Evolutionary conservation across 2,797 vertebrate species (phyloP).

Genomic region (Manis javanica): DNA sequence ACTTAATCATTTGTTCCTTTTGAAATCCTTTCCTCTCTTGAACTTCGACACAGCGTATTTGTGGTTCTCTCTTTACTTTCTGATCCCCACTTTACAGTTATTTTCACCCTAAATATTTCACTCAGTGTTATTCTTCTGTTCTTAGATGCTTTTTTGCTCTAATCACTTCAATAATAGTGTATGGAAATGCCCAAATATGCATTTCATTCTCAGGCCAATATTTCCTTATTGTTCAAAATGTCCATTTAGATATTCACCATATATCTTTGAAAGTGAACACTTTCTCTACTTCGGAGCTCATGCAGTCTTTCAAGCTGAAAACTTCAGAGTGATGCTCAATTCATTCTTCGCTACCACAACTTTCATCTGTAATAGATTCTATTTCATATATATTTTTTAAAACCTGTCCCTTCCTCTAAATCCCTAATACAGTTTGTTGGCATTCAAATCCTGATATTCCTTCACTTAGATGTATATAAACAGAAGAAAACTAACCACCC

Average conservation of each 20-base stretch:
- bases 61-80: background rate
- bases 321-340: background rate
- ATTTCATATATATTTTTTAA: background rate
- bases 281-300: background rate
- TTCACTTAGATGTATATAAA: background rate
- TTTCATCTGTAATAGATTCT: background rate
- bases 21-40: background rate
- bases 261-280: background rate
- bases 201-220: background rate
- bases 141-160: background rate
- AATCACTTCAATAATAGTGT: background rate
- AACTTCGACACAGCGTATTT: background rate
- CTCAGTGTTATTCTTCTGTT: background rate
- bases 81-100: background rate
- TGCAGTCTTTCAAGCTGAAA: background rate
- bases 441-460: background rate
- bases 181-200: background rate
- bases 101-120: background rate
- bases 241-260: background rate
- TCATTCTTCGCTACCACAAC: background rate
- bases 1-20: background rate
- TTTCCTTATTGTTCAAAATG: background rate
- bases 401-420: background rate
- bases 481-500: background rate
- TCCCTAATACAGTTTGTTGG: background rate